These are phyloP conservation scores for Muricea muricata DNA, from an alignment of 92 coral and sea anemone species.

Conservation along the genomic window DNA sequence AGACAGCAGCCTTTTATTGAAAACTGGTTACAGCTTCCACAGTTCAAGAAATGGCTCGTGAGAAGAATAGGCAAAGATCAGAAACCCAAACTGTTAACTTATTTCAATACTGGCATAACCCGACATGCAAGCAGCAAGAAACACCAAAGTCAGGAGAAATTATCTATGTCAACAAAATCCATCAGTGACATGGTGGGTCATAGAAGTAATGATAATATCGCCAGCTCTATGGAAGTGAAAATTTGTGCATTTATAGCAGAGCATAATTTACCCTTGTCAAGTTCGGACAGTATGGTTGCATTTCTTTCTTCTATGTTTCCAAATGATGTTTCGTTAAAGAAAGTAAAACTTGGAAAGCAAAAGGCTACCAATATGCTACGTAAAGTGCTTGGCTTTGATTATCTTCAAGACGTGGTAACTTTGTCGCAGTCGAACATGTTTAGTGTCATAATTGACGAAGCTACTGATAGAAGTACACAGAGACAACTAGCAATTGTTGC, in stretches of 20 bases:
- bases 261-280: constrained; percentile 4
- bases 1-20: constrained; percentile 5
- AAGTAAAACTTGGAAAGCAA: constrained; percentile 19
- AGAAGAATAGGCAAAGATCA: background rate
- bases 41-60: background rate
- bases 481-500: background rate
- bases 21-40: constrained; percentile 1
- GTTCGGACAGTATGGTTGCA: background rate
- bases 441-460: constrained; percentile 1
- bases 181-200: background rate
- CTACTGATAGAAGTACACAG: constrained; percentile 1
- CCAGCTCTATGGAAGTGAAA: background rate
- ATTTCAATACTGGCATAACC: background rate
- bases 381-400: background rate
- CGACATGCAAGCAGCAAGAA: constrained; percentile 16
- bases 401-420: constrained; percentile 14
- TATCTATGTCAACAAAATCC: background rate
- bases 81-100: background rate
- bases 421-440: background rate
- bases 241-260: background rate
- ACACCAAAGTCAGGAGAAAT: background rate
- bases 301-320: constrained; percentile 5
- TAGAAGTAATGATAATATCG: background rate
- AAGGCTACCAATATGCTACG: constrained; percentile 5
- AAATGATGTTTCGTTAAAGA: background rate